These are phyloP conservation scores for Lerema accius DNA, from an alignment of 1,140 invertebrate genomes.

Conservation along the genomic window DNA sequence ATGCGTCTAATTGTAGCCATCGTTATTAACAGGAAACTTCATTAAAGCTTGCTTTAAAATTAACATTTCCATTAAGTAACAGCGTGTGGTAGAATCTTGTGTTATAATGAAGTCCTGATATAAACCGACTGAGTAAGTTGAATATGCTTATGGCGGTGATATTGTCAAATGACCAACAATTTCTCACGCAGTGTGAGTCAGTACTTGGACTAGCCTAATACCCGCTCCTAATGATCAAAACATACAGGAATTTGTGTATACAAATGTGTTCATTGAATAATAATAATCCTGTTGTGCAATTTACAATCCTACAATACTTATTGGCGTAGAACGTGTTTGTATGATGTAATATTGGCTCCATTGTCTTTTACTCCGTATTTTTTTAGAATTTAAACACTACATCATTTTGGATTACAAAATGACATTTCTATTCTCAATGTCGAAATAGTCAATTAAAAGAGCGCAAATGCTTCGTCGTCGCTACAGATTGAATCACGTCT, in stretches of 20 bases:
- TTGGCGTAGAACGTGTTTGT: constrained; percentile 8
- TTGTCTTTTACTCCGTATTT: constrained; percentile 6
- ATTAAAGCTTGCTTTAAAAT: background rate
- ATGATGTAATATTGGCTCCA: constrained; percentile 4
- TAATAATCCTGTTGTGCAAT: constrained; percentile 54
- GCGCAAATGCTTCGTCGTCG: constrained; percentile 33
- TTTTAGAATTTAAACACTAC: constrained; percentile 18
- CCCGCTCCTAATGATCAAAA: constrained; percentile 58
- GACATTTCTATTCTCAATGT: constrained; percentile 23
- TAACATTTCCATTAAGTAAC: constrained; percentile 37
- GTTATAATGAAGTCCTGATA: constrained; percentile 53
- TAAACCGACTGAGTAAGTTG: constrained; percentile 42
- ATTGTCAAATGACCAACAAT: constrained; percentile 62
- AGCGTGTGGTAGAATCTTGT: constrained; percentile 36
- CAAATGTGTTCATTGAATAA: constrained; percentile 55
- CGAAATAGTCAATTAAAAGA: constrained; percentile 30
- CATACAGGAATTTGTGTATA: constrained; percentile 56
- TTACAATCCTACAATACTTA: constrained; percentile 38
- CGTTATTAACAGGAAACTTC: background rate
- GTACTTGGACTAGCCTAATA: constrained; percentile 56
- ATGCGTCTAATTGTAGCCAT: background rate
- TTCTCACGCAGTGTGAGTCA: constrained; percentile 60
- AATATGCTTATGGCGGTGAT: constrained; percentile 53
- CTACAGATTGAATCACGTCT: constrained; percentile 41
- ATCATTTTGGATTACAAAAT: constrained; percentile 28